phyloP scores from a whole-genome alignment of 1,140 invertebrate genomes.

The Phymastichus coffea region DNA sequence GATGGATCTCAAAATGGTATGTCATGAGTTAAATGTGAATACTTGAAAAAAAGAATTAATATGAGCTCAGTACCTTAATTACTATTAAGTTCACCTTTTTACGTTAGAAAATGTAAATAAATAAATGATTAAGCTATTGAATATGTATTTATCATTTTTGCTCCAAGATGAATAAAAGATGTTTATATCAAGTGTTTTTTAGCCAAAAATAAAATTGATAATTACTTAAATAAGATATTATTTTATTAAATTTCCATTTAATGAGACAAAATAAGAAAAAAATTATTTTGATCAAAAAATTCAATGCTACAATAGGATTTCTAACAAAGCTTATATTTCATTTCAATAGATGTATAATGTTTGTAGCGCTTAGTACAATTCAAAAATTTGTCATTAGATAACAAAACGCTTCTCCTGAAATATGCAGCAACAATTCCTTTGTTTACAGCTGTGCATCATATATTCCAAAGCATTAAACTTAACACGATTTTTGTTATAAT shows the following conservation, averaged over 20 bases:
- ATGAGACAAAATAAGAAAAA: neutral
- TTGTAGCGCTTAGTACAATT: slow-evolving; percentile 35
- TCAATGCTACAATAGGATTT: slow-evolving; percentile 31
- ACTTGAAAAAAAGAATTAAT: slow-evolving; percentile 9
- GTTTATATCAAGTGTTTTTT: neutral
- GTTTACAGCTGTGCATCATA: slow-evolving; percentile 29
- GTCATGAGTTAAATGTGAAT: neutral
- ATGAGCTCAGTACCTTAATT: neutral
- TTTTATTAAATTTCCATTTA: neutral
- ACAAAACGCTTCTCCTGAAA: slow-evolving; percentile 7
- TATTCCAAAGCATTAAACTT: slow-evolving; percentile 36
- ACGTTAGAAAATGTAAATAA: slow-evolving; percentile 10
- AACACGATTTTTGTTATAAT: slow-evolving; percentile 12
- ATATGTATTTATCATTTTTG: neutral
- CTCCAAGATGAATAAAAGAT: neutral
- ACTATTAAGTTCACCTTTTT: slow-evolving; percentile 17
- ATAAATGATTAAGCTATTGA: neutral
- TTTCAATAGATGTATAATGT: slow-evolving; percentile 35
- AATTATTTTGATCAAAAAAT: slow-evolving; percentile 15
- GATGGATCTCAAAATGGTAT: neutral
- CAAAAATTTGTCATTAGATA: slow-evolving; percentile 25
- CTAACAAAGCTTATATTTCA: slow-evolving; percentile 46
- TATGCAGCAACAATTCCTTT: slow-evolving; percentile 10
- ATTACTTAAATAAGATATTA: too few relatives aligned
- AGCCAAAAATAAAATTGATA: too few relatives aligned